Evolutionary conservation across 2,888 invertebrate species (phyloP), one percentile per base, ranked within the genome.

Genomic region (Drosophila nigritarsus): DNA sequence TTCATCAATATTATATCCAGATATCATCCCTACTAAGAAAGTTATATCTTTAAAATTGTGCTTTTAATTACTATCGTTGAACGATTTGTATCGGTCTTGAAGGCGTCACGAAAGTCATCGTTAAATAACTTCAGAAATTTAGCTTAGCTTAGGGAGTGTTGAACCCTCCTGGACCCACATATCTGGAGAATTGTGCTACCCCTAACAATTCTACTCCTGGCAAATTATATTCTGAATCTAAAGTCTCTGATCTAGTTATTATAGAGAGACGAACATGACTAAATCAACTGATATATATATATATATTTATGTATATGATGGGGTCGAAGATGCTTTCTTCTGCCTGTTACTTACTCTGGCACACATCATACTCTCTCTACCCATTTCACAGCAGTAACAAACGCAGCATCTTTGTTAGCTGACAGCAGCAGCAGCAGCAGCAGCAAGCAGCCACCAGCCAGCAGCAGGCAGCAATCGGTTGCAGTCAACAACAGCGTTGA

Each of bases 361-460:
- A 2, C 15, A 2, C 8, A 45, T 15, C 45, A 42, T 20, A 42
- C 42, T 24, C 24, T 7, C 15, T 24, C 24, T 45, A 24, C 2
- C 8, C 15, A 45, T 15, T 45, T 45, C 15, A 20, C 13, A 45
- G 45, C 6, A 20, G 20, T 20, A 13, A 45, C 45, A 45, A 45
- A 53, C 32, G 48, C 42, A 50, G 56, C 53, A 40, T 70, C 75
- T 75, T 75, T 75, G 75, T 75, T 65, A 63, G 59, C 59, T 75
- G 70, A 61, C 75, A 71, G 51, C 69, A 72, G 45, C 68, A 74
- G 56, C 50, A 45, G 38, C 48, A 50, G 38, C 49, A 64, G 38
- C 20, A 30, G n/a, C 51, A 51, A 32, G 42, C 56, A 73, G n/a
- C 53, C n/a, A 20, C 20, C 48, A 65, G 32, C 54, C 50, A 15